Base-by-base conservation (phyloP, 2,888 invertebrate genomes). In the Hartigia nigra region DNA sequence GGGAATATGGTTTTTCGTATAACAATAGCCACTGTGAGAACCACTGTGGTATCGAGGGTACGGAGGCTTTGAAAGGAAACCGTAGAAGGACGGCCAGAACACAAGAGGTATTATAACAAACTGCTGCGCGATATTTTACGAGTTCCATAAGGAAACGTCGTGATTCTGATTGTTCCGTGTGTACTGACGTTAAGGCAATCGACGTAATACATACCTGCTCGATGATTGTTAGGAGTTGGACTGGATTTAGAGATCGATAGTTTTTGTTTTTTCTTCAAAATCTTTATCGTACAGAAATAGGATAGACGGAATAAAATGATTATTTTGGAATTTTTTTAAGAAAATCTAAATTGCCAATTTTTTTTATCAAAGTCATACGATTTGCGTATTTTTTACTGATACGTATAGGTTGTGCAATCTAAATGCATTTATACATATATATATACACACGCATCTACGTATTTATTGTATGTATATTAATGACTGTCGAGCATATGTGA, bases 81-180 rank as follows among this genome's bases (percentile, higher is more conserved):
- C 39, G 69, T 31, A 76, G 32, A 69, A 32, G 32, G 70, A 36
- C 35, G 69, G 35, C 11, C 32, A 12, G 69, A 76, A 34, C 34
- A n/a, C 32, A 12, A 70, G n/a, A 12, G 1, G 36, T 69, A 76
- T 76, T 14, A 9, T 31, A 36, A 74, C 32, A 31, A 87, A 85
- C 86, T 86, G 84, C 84, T 85, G 84, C 82, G 85, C 82, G 80
- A 84, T 87, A 85, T 87, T 89, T 89, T 88, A 89, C 84, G 88
- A 86, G 85, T 85, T 84, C 87, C 87, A 89, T 89, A 89, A 89
- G 88, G 88, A 89, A 89, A 88, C 81, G 87, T 87, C 88, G 84
- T 78, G 31, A 74, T 84, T 81, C 81, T 82, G 81, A 88, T 89
- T 88, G 87, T 87, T 87, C 81, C 83, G 82, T 85, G 83, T 83